Base-by-base conservation (phyloP, 2,797 vertebrate genomes). In the Vireo griseus region DNA sequence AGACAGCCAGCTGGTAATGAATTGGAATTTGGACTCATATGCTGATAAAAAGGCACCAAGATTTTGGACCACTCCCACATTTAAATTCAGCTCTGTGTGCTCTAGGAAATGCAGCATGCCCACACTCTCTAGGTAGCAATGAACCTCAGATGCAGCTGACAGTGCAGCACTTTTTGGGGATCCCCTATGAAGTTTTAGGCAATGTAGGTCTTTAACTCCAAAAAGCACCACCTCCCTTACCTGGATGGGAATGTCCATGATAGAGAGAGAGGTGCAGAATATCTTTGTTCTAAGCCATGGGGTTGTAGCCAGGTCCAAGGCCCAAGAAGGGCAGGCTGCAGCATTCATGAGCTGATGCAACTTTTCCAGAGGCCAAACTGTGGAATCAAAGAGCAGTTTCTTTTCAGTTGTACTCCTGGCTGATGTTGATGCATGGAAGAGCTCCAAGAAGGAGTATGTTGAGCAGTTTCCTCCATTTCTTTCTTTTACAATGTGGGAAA, bases 261-360 rank as follows among this genome's bases (percentile, higher is more conserved):
- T 0, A 31, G 25, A 58, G 16, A 58, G 16, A 48, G 37, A 47
- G 48, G 17, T 12, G 37, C 29, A 33, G 28, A 55, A 31, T 26
- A 59, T 35, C 14, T 35, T 28, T 4, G 3, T n/a, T 57, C 18
- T 22, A 57, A 91, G 40, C 10, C 3, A 1, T 1, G 0, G 2
- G 9, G 51, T 33, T 10, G 24, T 11, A 37, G 50, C 11, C 3
- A 4, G 21, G 20, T 33, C 74, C 35, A 55, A 48, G 35, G 42
- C 14, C 40, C 9, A 2, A 25, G 69, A 71, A 67, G 19, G 33
- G 19, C 40, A 59, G 16, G 25, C 7, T 68, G 42, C 16, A 78
- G 50, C 58, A 72, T 12, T 37, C 35, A 8, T 0, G 7, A 74
- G 48, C 11, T 1, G 1, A 37, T n/a, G 24, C 14, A 45, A 44